Conservation (phyloP, 2,888 invertebrate genomes). For the Trachelus troglodyta region DNA sequence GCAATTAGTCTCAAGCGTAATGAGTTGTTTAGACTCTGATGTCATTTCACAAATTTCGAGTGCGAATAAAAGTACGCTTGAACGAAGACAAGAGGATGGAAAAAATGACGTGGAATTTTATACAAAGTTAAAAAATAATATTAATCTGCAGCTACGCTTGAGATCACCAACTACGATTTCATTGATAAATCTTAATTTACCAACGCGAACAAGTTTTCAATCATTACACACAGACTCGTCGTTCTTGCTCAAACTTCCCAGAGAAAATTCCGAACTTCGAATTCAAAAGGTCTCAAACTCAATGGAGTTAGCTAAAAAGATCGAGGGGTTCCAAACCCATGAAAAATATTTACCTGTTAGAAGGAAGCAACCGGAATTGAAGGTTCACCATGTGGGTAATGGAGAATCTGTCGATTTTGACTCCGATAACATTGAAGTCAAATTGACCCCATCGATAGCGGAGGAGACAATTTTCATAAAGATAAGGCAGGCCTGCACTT, state of each 20-base stretch:
- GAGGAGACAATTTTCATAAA: neutral
- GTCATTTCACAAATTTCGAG: neutral
- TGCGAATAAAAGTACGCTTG: neutral
- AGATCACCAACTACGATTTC: neutral
- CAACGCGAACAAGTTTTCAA: neutral
- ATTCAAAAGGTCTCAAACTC: neutral
- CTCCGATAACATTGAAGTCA: neutral
- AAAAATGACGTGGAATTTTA: neutral
- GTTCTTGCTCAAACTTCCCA: neutral
- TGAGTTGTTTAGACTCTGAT: neutral
- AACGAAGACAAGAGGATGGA: neutral
- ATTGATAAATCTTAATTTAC: neutral
- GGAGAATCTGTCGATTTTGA: neutral
- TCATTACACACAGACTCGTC: neutral
- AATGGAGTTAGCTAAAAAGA: neutral
- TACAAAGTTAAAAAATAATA: neutral
- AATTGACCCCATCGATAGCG: neutral
- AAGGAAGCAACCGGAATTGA: neutral
- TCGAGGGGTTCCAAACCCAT: neutral
- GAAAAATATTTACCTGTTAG: neutral
- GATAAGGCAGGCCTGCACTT: constrained; percentile 27
- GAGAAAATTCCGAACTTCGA: neutral
- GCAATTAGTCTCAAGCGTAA: constrained; percentile 4
- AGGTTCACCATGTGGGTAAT: neutral
- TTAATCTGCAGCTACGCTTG: neutral